Evolutionary conservation across 2,888 invertebrate species (phyloP).

Genomic region (Ectobius pallidus): DNA sequence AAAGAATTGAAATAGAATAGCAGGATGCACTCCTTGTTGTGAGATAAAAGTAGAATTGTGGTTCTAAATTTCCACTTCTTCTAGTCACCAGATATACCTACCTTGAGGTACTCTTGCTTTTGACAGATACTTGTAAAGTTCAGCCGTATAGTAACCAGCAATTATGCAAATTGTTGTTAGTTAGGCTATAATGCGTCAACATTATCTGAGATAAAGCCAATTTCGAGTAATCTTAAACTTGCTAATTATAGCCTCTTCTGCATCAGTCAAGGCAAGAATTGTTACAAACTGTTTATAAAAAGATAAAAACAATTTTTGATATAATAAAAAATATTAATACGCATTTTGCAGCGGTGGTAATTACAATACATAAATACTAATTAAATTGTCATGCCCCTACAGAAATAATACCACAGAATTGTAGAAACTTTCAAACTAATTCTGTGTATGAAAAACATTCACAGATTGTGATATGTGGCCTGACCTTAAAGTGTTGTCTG

Average conservation of each 20-base stretch:
- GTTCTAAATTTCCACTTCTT: background rate
- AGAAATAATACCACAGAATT: background rate
- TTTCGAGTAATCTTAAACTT: background rate
- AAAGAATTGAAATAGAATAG: background rate
- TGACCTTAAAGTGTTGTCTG: too few relatives aligned
- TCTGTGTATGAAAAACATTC: too few relatives aligned
- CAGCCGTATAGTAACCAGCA: background rate
- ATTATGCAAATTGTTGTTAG: background rate
- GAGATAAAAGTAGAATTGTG: background rate
- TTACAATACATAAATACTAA: background rate
- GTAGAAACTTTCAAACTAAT: too few relatives aligned
- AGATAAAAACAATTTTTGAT: background rate
- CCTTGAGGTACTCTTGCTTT: background rate
- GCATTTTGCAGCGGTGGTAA: background rate
- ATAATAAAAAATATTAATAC: background rate
- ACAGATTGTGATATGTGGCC: too few relatives aligned
- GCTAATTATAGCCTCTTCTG: background rate
- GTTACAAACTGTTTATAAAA: background rate
- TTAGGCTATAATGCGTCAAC: background rate
- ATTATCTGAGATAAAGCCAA: background rate
- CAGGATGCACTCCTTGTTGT: background rate
- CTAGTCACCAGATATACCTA: background rate
- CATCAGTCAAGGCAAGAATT: background rate
- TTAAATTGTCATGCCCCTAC: background rate
- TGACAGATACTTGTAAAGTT: background rate